Evolutionary conservation across 2,113 vertebrate species (phyloP).

Genomic region (Tetrao urogallus): DNA sequence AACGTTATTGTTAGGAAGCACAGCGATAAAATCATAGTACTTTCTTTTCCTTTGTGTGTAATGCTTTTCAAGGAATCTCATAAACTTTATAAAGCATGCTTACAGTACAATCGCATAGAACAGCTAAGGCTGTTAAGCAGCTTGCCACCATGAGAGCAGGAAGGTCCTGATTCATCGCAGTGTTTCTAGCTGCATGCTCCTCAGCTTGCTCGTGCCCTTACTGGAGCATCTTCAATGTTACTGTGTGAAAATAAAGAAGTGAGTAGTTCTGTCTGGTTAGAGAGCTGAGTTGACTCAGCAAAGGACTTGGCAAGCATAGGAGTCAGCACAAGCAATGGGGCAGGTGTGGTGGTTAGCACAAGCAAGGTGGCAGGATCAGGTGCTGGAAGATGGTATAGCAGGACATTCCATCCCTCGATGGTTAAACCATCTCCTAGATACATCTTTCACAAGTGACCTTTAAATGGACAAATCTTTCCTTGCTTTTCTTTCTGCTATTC

Average conservation of each 20-base stretch:
- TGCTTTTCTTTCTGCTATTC: neutral
- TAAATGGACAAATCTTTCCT: neutral
- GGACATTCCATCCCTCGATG: neutral
- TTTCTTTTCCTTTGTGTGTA: neutral
- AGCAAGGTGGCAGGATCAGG: neutral
- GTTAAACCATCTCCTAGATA: neutral
- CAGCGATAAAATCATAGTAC: neutral
- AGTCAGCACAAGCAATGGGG: neutral
- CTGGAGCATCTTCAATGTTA: neutral
- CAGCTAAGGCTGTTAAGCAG: neutral
- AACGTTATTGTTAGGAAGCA: neutral
- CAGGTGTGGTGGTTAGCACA: neutral
- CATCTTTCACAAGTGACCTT: neutral
- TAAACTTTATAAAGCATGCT: neutral
- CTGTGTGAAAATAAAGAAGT: neutral
- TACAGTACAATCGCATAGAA: neutral
- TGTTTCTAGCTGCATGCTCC: accelerated
- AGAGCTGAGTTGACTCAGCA: neutral
- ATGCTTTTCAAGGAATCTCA: neutral
- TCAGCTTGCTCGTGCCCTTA: neutral
- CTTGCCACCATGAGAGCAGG: neutral
- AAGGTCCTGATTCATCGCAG: neutral
- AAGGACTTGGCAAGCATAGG: neutral
- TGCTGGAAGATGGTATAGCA: neutral
- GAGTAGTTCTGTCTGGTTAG: neutral